Evolutionary conservation across 1,140 invertebrate species (phyloP), one percentile per base, ranked within the genome.

Genomic region (Coptotermes formosanus): DNA sequence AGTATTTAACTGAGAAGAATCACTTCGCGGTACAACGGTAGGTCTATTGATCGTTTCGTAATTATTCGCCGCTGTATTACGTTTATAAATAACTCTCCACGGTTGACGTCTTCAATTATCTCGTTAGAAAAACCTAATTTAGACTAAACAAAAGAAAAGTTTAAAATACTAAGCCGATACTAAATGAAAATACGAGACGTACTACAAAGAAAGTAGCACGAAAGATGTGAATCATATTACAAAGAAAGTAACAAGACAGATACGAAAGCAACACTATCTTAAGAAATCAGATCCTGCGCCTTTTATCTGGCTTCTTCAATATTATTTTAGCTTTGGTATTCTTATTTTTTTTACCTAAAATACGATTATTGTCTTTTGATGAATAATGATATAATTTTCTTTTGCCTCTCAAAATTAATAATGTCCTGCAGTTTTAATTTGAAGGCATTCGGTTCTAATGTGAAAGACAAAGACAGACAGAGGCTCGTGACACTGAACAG

Each of bases 71-170:
- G 6, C 9, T 55, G 14, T 55, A 19, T 55, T 55, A 55, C 19
- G 14, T 75, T n/a, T 75, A 11, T 11, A 30, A 75, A 30, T 75
- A 30, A 75, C 25, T 75, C 11, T 25, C 64, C n/a, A 75, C n/a
- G 30, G 25, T 75, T 75, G 64, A 75, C 3, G 64, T 30, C n/a
- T 25, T 75, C n/a, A 75, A 75, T 75, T 75, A 75, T 75, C 25
- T 75, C 25, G n/a, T 75, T n/a, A 75, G 64, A 14, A 75, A 75
- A 75, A 30, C 64, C 64, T 55, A 75, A 75, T 75, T 75, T 75
- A 30, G 25, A 75, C 64, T 75, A 75, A 75, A 75, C 64, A 75
- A 75, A 75, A 75, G 64, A 75, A 30, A 11, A n/a, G 64, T n/a
- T 75, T 30, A n/a, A 48, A 75, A 25, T 30, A 75, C 11, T 30